Base-by-base conservation (phyloP, 2,113 vertebrate species). In the Clarias batrachus region DNA sequence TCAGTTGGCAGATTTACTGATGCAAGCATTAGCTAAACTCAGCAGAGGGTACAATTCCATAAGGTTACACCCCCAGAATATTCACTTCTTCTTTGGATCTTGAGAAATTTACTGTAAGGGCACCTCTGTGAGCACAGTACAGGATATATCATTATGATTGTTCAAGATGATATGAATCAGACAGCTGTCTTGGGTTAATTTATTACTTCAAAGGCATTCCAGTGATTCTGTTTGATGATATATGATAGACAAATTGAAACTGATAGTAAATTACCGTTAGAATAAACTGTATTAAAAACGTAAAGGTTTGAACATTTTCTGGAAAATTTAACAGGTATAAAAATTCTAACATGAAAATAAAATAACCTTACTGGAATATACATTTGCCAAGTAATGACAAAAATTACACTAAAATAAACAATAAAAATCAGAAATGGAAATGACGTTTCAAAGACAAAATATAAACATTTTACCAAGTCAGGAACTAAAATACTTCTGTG, bases 1-100 rank as follows among this genome's bases (percentile, higher is more conserved):
- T 89, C 89, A 88, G 84, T 83, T 87, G 90, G 86, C 88, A 90
- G 91, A 91, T 91, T 90, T 91, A 92, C 73, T 87, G 88, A 71
- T 77, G 59, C 89, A 82, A 89, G 81, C 85, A 74, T 89, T 90
- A 84, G 78, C 84, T 81, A 81, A 89, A 89, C 89, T 87, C 87
- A 73, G 79, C 81, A 89, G 89, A 91, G 78, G 79, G 87, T 85
- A 89, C 56, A 86, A 62, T 57, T 65, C 84, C 81, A 86, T 87
- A 87, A 85, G 76, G 73, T 87, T 88, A 85, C 87, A 78, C 85
- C 86, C 81, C 66, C 84, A 81, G 65, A 76, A 30, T 27, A 13
- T n/a, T 66, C 85, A n/a, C 57, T 57, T 88, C 73, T 54, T 84
- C 79, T 86, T 80, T 66, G 80, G 84, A 54, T 59, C 54, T 48